These are phyloP conservation scores for Triplophysa rosa DNA, from an alignment of 2,113 vertebrate species.

Conservation along the genomic window DNA sequence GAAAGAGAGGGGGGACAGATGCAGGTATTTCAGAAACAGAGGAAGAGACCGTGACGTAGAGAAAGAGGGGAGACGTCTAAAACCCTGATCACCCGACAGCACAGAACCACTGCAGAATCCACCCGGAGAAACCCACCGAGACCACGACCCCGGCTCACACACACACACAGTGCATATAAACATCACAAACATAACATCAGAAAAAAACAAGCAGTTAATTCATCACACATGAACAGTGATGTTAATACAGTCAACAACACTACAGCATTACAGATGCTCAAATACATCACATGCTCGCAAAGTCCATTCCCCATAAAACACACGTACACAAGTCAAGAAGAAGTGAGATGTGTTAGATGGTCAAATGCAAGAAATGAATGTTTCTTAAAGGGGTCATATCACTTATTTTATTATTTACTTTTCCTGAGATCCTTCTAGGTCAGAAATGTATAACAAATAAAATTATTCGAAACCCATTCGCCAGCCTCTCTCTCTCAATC, in stretches of 20 bases:
- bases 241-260: constrained; percentile 3
- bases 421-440: not conserved
- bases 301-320: not conserved
- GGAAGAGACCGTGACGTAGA: constrained; percentile 11
- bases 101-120: constrained; percentile 46
- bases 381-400: constrained; percentile 9
- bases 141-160: constrained; percentile 29
- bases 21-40: constrained; percentile 35
- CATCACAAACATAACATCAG: constrained; percentile 19
- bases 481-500: no score
- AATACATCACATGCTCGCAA: not conserved
- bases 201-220: constrained; percentile 65
- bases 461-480: no score
- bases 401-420: not conserved
- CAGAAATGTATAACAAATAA: no score
- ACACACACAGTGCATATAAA: constrained; percentile 32
- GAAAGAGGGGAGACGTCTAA: constrained; percentile 60
- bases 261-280: not conserved
- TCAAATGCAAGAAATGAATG: not conserved
- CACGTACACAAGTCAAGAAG: not conserved
- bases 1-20: constrained; percentile 53
- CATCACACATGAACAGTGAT: constrained; percentile 47
- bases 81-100: constrained; percentile 37
- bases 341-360: not conserved
- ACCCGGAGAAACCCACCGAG: constrained; percentile 40